Evolutionary conservation across 92 coral and sea anemone genomes (phyloP), one percentile per base, ranked within the genome.

Genomic region (Palythoa grandiflora): DNA sequence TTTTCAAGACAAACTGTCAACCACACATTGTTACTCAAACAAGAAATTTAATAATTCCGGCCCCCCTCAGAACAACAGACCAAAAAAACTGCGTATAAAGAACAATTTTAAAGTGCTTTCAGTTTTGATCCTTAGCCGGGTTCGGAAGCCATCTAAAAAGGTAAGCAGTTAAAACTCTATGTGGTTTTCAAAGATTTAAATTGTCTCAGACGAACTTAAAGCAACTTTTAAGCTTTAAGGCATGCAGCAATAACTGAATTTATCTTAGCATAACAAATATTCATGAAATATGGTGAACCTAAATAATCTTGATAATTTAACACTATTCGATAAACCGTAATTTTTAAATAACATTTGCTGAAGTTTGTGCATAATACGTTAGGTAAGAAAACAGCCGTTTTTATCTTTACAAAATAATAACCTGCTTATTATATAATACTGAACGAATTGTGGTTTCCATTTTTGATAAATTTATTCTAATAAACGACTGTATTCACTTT

Each of bases 1-100:
- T 81, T 81, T 74, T 21, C 36, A 5, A 20, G 5, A 19, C 55
- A 65, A 81, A 35, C 75, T 81, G 75, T 81, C 86, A 81, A 28
- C n/a, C 59, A 5, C n/a, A 11, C n/a, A 77, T 77, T 77, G 68
- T 77, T 77, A 65, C 40, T 5, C 48, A 47, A 40, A 38, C 3
- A 66, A 44, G 47, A 20, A 61, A 60, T 21, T 40, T 38, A 47
- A 20, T 81, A 20, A 44, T 66, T 81, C 66, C 60, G 75, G 74
- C 48, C 44, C 44, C 21, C 40, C 53, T 17, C 73, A 68, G 9
- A 19, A 68, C 40, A 48, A 81, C 59, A 65, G 47, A 28, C 52
- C 72, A 2, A 28, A 48, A 77, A 47, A 39, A 54, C 65, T 65
- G 12, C 35, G 35, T 35, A 78, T 68, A 79, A 60, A 65, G 59